A percentile compares a stretch with the other conserved stretches of the same genome.
These are phyloP conservation scores for Heliothis virescens DNA, from an alignment of 1,140 invertebrate genomes.

Conservation along the genomic window DNA sequence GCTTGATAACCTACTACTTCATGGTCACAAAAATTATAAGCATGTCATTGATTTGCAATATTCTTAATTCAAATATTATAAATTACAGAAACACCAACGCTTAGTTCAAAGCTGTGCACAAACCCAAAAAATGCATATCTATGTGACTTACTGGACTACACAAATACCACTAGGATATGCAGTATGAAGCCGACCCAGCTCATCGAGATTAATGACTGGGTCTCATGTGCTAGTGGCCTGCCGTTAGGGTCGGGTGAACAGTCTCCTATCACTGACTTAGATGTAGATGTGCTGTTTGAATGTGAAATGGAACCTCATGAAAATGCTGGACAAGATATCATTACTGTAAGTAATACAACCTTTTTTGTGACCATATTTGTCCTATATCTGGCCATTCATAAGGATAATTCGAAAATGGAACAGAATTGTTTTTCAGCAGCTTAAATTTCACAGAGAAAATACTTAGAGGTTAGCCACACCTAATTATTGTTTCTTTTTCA, in stretches of 20 bases:
- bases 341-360: slow-evolving; percentile 64
- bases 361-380: slow-evolving; percentile 4
- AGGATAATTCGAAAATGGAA: too few species aligned
- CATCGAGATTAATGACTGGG: slow-evolving; percentile 80
- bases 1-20: neutral
- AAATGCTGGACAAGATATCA: slow-evolving; percentile 68
- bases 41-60: too few species aligned
- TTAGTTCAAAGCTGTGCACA: slow-evolving; percentile 80
- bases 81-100: slow-evolving; percentile 78
- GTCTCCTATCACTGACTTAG: slow-evolving; percentile 68
- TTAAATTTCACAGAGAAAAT: too few species aligned
- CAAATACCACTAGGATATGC: slow-evolving; percentile 78
- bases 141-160: slow-evolving; percentile 80
- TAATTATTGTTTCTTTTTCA: slow-evolving; percentile 55
- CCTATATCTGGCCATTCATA: too few species aligned
- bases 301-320: slow-evolving; percentile 82
- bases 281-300: slow-evolving; percentile 81
- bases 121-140: slow-evolving; percentile 82
- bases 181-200: slow-evolving; percentile 81
- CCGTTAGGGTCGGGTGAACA: slow-evolving; percentile 72
- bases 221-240: slow-evolving; percentile 75
- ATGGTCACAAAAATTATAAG: neutral
- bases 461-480: too few species aligned
- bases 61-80: neutral
- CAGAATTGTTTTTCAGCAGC: too few species aligned